Evolutionary conservation across 2,888 invertebrate genomes (phyloP).

Genomic region (Pammene fasciana): DNA sequence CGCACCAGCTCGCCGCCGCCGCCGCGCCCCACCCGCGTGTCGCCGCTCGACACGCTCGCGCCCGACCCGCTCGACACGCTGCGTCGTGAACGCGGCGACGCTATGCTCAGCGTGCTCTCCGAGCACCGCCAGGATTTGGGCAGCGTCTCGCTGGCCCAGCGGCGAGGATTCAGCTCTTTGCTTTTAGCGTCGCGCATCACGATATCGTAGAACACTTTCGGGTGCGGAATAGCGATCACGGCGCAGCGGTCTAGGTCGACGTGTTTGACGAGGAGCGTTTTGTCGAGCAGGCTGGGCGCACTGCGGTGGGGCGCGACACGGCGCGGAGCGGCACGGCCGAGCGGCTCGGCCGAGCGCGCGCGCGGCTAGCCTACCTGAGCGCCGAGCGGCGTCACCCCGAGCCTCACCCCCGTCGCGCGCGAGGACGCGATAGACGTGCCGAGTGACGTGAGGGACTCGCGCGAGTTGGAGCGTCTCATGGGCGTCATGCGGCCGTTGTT

Average conservation of each 20-base stretch:
- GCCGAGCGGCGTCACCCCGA: slow-evolving; percentile 88
- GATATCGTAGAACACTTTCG: slow-evolving; percentile 74
- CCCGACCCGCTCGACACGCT: slow-evolving; percentile 57
- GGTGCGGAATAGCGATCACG: slow-evolving; percentile 75
- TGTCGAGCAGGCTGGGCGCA: slow-evolving; percentile 68
- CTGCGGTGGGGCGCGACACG: slow-evolving; percentile 56
- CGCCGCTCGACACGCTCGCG: slow-evolving; percentile 57
- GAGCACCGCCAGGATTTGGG: slow-evolving; percentile 78
- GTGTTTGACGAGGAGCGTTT: slow-evolving; percentile 74
- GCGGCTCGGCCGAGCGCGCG: slow-evolving; percentile 78
- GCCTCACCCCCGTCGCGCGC: slow-evolving; percentile 85
- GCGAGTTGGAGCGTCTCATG: slow-evolving; percentile 88
- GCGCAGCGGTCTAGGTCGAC: slow-evolving; percentile 76
- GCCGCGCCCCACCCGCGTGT: slow-evolving; percentile 48
- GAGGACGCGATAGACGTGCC: slow-evolving; percentile 86
- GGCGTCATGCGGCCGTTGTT: slow-evolving; percentile 85
- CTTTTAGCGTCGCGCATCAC: slow-evolving; percentile 60
- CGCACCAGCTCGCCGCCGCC: slow-evolving; percentile 48
- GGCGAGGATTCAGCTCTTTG: slow-evolving; percentile 65
- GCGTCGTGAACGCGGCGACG: slow-evolving; percentile 62
- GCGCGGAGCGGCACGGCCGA: slow-evolving; percentile 58
- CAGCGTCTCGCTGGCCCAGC: slow-evolving; percentile 73
- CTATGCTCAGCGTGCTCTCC: slow-evolving; percentile 71
- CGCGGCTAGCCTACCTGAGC: slow-evolving; percentile 86
- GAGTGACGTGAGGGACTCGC: slow-evolving; percentile 90